Evolutionary conservation across 37 sponge, comb jelly and placozoan genomes (phyloP), one percentile per base, ranked within the genome.

Genomic region (Ianthella basta): DNA sequence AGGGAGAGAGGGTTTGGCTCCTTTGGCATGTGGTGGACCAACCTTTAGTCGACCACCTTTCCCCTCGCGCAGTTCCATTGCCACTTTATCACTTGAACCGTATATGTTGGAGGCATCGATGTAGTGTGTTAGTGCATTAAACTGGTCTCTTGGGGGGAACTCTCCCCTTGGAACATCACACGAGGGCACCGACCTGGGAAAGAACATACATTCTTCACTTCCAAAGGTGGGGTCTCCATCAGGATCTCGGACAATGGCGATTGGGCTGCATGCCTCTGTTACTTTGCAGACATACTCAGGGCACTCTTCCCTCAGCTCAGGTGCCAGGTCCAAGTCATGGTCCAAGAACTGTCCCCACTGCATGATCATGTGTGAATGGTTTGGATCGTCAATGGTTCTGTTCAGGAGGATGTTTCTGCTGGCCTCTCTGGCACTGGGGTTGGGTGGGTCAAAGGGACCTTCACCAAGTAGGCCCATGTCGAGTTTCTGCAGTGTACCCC

Each of bases 301-400:
- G 55, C 83, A 82, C 14, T 29, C n/a, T 1, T 63, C 80, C 3
- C 66, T 80, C 36, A 56, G 56, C 37, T 89, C 89, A 5, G 80
- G 80, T 14, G 79, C 35, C 20, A 90, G 60, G 60, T 59, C 79
- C 40, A 87, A 38, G 65, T 97, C 98, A 80, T 97, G 98, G 53
- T 97, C 98, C 10, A 95, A 63, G 70, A 95, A 97, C 84, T 97
- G 98, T 25, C 98, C 98, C 90, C 91, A 97, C 73, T 97, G 98
- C 94, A 97, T 96, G 34, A 96, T 55, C 79, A 97, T 85, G 70
- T 91, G 94, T 19, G 91, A 89, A 66, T 80, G 60, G 63, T 61
- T 74, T 27, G 32, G 61, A 29, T 89, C 89, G 23, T 89, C 81
- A n/a, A 88, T 59, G 0, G 74, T 12, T n/a, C 38, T 13, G 25